A percentile compares a stretch with the other conserved stretches of the same genome.
Conservation (phyloP, 2,797 vertebrate genomes). For the Melanotaenia parkinsoni region DNA sequence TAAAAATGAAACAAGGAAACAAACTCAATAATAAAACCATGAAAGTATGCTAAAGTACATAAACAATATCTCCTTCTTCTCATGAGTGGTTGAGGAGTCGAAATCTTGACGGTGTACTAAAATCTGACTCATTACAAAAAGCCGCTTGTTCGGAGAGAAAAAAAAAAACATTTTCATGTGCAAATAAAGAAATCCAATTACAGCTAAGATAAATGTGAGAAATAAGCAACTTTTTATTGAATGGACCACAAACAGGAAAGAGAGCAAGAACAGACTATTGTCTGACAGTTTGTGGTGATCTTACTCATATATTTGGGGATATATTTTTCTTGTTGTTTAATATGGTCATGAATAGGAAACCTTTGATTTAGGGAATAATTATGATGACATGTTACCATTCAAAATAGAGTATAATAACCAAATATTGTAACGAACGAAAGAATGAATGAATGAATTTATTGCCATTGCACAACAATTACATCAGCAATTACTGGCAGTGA, state of each 20-base stretch:
- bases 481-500: too few species aligned
- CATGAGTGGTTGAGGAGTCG: conserved; percentile 22
- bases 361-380: too few species aligned
- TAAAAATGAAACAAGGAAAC: neutral
- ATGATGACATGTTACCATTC: too few species aligned
- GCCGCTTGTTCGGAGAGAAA: conserved; percentile 11
- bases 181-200: conserved; percentile 34
- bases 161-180: conserved; percentile 23
- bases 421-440: too few species aligned
- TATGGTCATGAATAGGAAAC: too few species aligned
- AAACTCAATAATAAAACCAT: conserved; percentile 36
- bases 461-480: too few species aligned
- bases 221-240: conserved; percentile 16
- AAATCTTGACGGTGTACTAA: conserved; percentile 35
- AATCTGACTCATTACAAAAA: conserved; percentile 31
- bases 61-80: conserved; percentile 32
- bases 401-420: too few species aligned
- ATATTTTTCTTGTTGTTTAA: too few species aligned
- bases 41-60: conserved; percentile 23
- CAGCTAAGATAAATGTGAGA: conserved; percentile 1
- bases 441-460: too few species aligned
- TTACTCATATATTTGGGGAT: too few species aligned
- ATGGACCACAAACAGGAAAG: neutral
- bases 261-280: neutral
- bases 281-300: too few species aligned